These are phyloP conservation scores for Burhinus bistriatus DNA, from an alignment of 2,113 vertebrate species.

Conservation along the genomic window DNA sequence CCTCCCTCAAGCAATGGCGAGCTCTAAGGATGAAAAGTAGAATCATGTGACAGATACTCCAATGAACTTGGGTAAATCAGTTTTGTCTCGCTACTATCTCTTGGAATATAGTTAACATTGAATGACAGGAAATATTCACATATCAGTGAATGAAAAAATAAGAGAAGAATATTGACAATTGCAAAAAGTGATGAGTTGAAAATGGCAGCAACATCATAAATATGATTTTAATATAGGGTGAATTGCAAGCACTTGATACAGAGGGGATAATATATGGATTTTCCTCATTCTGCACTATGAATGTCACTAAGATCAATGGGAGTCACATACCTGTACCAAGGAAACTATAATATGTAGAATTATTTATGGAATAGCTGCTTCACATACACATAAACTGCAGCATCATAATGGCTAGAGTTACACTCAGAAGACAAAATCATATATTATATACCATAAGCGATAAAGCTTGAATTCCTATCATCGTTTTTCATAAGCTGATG, in stretches of 20 bases:
- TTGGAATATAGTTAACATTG: background rate
- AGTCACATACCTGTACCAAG: background rate
- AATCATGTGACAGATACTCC: background rate
- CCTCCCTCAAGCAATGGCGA: background rate
- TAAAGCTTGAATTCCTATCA: background rate
- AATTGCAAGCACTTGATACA: background rate
- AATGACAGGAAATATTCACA: background rate
- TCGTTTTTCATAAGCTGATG: background rate
- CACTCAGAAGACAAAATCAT: background rate
- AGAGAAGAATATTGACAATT: background rate
- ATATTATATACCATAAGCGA: background rate
- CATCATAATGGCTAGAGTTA: background rate
- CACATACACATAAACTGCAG: background rate
- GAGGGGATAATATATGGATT: background rate
- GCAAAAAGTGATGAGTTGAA: background rate
- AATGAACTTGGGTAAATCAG: background rate
- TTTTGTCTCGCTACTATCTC: background rate
- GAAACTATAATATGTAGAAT: background rate
- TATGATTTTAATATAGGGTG: background rate
- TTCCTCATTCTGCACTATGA: background rate
- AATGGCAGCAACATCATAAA: background rate
- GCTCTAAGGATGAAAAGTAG: background rate
- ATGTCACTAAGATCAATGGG: background rate
- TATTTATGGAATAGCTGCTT: background rate
- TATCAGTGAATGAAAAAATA: background rate